Evolutionary conservation across 2,797 vertebrate genomes (phyloP), one percentile per base, ranked within the genome.

Genomic region (Coregonus sp.): DNA sequence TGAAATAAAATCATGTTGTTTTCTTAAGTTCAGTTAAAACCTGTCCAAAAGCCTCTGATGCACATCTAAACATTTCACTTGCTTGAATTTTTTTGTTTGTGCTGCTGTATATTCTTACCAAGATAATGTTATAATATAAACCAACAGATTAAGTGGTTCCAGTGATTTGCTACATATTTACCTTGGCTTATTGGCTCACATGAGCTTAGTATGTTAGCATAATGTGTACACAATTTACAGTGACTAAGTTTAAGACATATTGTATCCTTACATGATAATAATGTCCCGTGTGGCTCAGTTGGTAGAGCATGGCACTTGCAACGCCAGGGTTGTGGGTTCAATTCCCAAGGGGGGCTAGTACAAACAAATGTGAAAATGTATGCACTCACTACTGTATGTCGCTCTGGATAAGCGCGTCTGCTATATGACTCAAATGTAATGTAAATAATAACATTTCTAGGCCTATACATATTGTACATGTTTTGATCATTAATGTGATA

Each of bases 231-330:
- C 67, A 78, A 80, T 84, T 82, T 88, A 90, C 90, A 92, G 82
- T 85, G 86, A 83, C 72, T 82, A 84, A 86, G 85, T 89, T 93
- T 94, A 94, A 93, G 93, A 92, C 92, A 91, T 87, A 91, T 83
- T 75, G 88, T 81, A 87, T 85, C 86, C 85, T 87, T 84, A 89
- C 82, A 89, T 86, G 77, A 89, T 87, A 89, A 87, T 89, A 47
- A 47, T 47, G 40, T 12, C 40, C 40, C 2, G 2, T 47, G 40
- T 47, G 40, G 40, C 40, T 47, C 40, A 47, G 40, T 47, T 47
- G 9, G 40, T 47, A 47, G 2, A 12, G 40, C 40, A 47, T 3
- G 9, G 40, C 40, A 47, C 40, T 11, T 47, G 40, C 9, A 47
- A 47, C 11, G 9, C 40, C 9, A 47, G 9, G 40, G 9, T 12